Conservation (phyloP, 2,113 vertebrate genomes). For the Empidonax traillii region DNA sequence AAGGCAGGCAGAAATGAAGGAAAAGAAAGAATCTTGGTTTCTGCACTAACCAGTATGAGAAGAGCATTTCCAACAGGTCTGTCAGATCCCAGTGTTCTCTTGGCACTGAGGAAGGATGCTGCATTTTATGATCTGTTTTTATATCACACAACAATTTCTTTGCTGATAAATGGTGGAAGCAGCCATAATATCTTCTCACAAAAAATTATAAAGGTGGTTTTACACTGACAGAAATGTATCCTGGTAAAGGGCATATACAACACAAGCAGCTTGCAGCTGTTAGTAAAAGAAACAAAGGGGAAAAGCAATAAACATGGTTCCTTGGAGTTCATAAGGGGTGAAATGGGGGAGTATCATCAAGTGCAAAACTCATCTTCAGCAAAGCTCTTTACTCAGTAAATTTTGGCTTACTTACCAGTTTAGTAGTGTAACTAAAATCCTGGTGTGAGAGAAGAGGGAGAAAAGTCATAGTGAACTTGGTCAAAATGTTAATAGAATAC, state of each 20-base stretch:
- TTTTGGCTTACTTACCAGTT: not conserved
- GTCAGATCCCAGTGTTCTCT: not conserved
- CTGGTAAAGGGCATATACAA: not conserved
- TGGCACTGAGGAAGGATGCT: not conserved
- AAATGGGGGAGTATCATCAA: not conserved
- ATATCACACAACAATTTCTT: not conserved
- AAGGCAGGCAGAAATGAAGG: too few relatives aligned
- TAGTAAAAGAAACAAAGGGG: not conserved
- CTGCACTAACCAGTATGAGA: not conserved
- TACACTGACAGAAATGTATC: not conserved
- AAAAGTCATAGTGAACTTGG: not conserved
- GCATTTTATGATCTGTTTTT: not conserved
- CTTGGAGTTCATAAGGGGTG: not conserved
- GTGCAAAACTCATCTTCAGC: not conserved
- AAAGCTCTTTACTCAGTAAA: not conserved
- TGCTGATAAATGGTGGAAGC: not conserved
- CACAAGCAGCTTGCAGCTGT: not conserved
- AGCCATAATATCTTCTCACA: not conserved
- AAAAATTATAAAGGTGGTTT: not conserved
- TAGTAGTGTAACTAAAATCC: not conserved
- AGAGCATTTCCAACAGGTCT: not conserved
- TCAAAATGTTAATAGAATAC: not conserved
- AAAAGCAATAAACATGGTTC: not conserved
- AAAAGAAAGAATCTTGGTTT: not conserved
- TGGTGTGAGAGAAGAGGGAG: not conserved